Percentiles rank a stretch among this genome's conserved stretches.
Evolutionary conservation across 2,888 invertebrate genomes (phyloP).

Genomic region (Netelia fuscicornis): DNA sequence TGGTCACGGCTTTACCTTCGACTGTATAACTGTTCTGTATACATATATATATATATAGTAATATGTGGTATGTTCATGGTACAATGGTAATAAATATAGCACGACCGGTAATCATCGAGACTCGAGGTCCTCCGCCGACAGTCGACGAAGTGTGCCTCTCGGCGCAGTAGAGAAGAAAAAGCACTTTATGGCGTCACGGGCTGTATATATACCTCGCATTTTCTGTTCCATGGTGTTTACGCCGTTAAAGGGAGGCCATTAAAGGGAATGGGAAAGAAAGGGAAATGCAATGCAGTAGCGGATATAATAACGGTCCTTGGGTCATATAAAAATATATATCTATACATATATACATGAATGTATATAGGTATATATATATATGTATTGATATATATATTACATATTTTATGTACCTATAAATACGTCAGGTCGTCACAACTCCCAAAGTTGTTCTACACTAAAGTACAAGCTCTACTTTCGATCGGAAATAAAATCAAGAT

Average conservation of each 20-base stretch:
- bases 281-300: conserved; percentile 40
- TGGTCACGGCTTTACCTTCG: conserved; percentile 36
- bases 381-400: neutral
- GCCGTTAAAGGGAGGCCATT: conserved; percentile 65
- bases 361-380: neutral
- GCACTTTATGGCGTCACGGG: conserved; percentile 64
- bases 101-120: conserved; percentile 31
- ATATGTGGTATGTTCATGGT: neutral
- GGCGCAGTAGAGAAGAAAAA: conserved; percentile 23
- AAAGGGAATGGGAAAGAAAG: conserved; percentile 66
- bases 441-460: too few relatives aligned
- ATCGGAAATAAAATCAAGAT: too few relatives aligned
- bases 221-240: conserved; percentile 60
- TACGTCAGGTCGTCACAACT: too few relatives aligned
- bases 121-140: conserved; percentile 21
- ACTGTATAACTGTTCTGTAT: neutral
- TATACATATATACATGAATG: neutral
- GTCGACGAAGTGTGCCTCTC: neutral
- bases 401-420: neutral
- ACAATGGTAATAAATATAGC: conserved; percentile 45
- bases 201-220: conserved; percentile 42
- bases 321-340: neutral
- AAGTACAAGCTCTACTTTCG: too few relatives aligned
- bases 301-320: conserved; percentile 30
- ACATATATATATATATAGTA: conserved; percentile 9